These are phyloP conservation scores for Euproctis similis DNA, from an alignment of 2,888 invertebrate species.

Conservation along the genomic window DNA sequence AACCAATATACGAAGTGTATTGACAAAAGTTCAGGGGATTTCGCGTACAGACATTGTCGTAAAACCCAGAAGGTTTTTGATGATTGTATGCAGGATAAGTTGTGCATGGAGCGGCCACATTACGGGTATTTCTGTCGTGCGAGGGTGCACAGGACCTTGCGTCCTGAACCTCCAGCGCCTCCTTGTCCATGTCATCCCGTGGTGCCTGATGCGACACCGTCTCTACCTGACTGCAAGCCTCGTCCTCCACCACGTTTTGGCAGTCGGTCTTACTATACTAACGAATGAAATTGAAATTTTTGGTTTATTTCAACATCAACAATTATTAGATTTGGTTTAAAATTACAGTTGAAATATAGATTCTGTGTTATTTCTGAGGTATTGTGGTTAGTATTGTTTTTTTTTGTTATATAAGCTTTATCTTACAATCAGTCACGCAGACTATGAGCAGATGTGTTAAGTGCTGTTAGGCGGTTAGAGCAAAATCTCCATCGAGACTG, in stretches of 20 bases:
- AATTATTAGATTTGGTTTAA: no score
- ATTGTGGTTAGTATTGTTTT: no score
- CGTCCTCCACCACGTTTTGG: slow-evolving; percentile 78
- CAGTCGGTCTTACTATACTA: slow-evolving; percentile 74
- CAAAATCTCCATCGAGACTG: no score
- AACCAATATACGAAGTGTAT: slow-evolving; percentile 83
- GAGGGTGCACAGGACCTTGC: slow-evolving; percentile 74
- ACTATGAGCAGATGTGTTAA: no score
- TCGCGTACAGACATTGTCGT: slow-evolving; percentile 81
- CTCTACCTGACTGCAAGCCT: slow-evolving; percentile 77
- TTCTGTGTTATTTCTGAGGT: no score
- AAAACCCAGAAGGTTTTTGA: slow-evolving; percentile 89
- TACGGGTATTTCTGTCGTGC: slow-evolving; percentile 89
- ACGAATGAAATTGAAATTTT: no score
- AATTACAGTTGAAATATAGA: no score
- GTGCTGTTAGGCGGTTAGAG: no score
- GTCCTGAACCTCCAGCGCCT: slow-evolving; percentile 74
- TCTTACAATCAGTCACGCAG: no score
- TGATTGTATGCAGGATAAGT: slow-evolving; percentile 85
- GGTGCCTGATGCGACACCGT: slow-evolving; percentile 80
- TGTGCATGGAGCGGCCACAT: slow-evolving; percentile 84
- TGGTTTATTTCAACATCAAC: no score
- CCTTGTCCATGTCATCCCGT: slow-evolving; percentile 67
- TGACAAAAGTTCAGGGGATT: slow-evolving; percentile 84
- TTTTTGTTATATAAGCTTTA: no score